Evolutionary conservation across 2,888 invertebrate genomes (phyloP).

Genomic region (Meloe dianella): DNA sequence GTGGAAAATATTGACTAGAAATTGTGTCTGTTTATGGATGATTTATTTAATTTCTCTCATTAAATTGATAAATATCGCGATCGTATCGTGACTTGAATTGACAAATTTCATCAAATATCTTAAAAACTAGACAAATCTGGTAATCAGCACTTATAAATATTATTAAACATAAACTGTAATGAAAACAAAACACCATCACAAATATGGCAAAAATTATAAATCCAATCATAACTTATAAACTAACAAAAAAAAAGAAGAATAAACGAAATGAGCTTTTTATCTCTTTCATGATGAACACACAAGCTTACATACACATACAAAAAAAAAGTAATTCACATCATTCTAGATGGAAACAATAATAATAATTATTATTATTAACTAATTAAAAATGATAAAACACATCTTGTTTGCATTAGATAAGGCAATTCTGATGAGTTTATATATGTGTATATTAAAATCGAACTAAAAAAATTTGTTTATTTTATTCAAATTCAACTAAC

Average conservation of each 20-base stretch:
- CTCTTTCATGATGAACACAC: slow-evolving; percentile 20
- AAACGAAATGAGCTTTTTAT: too few relatives aligned
- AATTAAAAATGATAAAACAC: background rate
- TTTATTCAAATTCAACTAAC: slow-evolving; percentile 6
- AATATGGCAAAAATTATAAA: slow-evolving; percentile 31
- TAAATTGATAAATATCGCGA: slow-evolving; percentile 22
- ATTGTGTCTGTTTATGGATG: background rate
- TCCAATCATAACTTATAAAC: slow-evolving; percentile 21
- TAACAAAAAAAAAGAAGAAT: background rate
- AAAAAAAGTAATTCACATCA: slow-evolving; percentile 13
- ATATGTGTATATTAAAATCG: background rate
- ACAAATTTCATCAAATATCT: slow-evolving; percentile 14
- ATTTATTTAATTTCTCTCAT: slow-evolving; percentile 15
- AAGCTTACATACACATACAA: slow-evolving; percentile 22
- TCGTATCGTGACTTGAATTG: slow-evolving; percentile 15
- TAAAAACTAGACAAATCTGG: slow-evolving; percentile 21
- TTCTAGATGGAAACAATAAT: slow-evolving; percentile 22
- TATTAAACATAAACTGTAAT: slow-evolving; percentile 21
- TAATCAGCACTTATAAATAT: slow-evolving; percentile 30
- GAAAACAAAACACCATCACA: slow-evolving; percentile 34
- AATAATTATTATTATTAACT: too few relatives aligned
- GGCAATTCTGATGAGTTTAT: slow-evolving; percentile 19
- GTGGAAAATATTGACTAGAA: background rate
- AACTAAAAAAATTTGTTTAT: background rate
- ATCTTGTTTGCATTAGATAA: slow-evolving; percentile 13